These are phyloP conservation scores for Cavia porcellus DNA, from an alignment of 2,113 vertebrate genomes.

Conservation along the genomic window DNA sequence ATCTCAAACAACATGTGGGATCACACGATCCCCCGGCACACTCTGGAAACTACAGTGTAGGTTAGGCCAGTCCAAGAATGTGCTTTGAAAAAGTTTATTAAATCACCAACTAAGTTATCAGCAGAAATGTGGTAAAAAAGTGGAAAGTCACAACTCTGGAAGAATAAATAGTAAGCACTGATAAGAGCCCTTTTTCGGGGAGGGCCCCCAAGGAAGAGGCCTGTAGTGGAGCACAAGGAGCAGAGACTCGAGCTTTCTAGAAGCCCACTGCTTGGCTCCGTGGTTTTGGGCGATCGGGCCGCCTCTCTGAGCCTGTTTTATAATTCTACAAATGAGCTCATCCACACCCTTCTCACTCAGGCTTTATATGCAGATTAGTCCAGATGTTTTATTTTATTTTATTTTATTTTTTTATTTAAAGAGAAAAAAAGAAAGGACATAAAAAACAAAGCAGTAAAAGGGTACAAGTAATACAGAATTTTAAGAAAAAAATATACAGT, in stretches of 20 bases:
- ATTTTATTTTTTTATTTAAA: neutral
- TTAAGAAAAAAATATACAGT: too few relatives aligned
- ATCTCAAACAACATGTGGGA: neutral
- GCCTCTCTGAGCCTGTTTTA: neutral
- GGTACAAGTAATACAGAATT: too few relatives aligned
- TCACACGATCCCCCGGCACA: neutral
- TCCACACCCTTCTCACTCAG: neutral
- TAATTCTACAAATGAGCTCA: neutral
- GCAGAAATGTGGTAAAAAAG: neutral
- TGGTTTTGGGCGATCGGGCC: neutral
- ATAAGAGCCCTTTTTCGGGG: neutral
- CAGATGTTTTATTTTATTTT: slow-evolving; percentile 10
- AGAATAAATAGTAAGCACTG: neutral
- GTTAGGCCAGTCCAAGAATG: neutral
- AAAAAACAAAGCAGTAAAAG: too few relatives aligned
- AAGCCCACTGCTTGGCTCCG: neutral
- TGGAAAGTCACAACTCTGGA: neutral
- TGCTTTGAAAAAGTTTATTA: neutral
- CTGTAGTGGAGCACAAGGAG: neutral
- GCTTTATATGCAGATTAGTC: neutral
- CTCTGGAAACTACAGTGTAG: neutral
- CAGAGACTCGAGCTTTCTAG: neutral
- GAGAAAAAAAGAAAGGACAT: too few relatives aligned
- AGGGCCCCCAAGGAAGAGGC: neutral
- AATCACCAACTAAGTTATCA: neutral